Percentiles rank a stretch among this genome's conserved stretches.
Evolutionary conservation across 2,888 invertebrate species (phyloP).

Genomic region (Drosophila lutescens): DNA sequence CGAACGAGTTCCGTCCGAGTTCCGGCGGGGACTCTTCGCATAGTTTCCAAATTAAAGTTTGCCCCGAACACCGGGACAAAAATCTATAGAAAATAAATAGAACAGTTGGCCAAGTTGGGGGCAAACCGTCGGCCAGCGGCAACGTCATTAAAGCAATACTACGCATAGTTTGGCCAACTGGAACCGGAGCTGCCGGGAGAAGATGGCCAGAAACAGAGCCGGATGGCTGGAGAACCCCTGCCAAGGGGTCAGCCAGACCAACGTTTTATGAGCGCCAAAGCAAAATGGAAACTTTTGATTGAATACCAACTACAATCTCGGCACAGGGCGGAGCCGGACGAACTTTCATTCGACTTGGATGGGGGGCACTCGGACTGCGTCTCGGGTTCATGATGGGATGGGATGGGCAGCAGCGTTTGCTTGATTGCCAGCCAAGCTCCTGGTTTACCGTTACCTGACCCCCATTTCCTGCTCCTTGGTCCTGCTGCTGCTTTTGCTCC

Average conservation of each 20-base stretch:
- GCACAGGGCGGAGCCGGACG: slow-evolving; percentile 23
- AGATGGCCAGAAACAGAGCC: neutral
- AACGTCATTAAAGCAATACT: slow-evolving; percentile 70
- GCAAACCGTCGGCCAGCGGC: slow-evolving; percentile 36
- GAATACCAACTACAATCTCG: slow-evolving; percentile 75
- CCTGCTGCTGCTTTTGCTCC: slow-evolving; percentile 10
- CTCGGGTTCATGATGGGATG: slow-evolving; percentile 12
- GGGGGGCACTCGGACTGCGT: neutral
- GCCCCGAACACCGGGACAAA: slow-evolving; percentile 22
- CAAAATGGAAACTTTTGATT: slow-evolving; percentile 78
- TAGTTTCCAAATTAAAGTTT: slow-evolving; percentile 72
- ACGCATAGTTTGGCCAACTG: slow-evolving; percentile 63
- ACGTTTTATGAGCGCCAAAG: slow-evolving; percentile 56
- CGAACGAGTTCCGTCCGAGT: slow-evolving; percentile 6
- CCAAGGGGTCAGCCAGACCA: slow-evolving; percentile 42
- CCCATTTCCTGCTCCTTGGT: slow-evolving; percentile 4
- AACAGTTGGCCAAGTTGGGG: slow-evolving; percentile 29
- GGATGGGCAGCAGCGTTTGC: slow-evolving; percentile 4
- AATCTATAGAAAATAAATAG: slow-evolving; percentile 39
- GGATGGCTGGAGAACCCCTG: slow-evolving; percentile 2
- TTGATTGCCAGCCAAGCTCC: slow-evolving; percentile 38
- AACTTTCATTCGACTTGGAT: slow-evolving; percentile 47
- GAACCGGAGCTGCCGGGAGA: slow-evolving; percentile 22
- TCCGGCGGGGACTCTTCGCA: slow-evolving; percentile 39
- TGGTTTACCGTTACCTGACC: slow-evolving; percentile 41